Evolutionary conservation across 2,888 invertebrate species (phyloP), one percentile per base, ranked within the genome.

Genomic region (Uloborus plumipes): DNA sequence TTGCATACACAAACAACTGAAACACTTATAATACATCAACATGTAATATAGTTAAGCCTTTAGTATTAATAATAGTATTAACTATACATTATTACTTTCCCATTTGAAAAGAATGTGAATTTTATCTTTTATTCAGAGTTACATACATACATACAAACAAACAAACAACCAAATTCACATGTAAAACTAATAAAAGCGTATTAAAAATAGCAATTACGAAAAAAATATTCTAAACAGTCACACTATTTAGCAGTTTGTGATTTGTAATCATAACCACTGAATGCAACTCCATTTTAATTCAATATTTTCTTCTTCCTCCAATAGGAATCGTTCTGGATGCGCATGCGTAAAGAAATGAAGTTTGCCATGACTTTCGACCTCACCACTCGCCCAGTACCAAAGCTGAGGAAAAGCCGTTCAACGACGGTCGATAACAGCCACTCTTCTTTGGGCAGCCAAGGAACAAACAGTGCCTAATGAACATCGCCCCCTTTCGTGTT

Each of bases 331-430:
- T 85, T 86, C 59, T 86, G 86, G 78, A 77, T 62, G 7, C 77
- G 85, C 14, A 78, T 86, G 79, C 70, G 81, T 65, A 85, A 81
- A 26, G 86, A 86, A 62, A 67, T 86, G 11, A 86, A 86, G 50
- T 86, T 86, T 62, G 85, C 86, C 18, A 58, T 86, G 31, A 80
- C 84, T 15, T 86, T 86, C 59, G 84, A 86, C 59, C 78, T 83
- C 69, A 84, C 85, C 18, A 86, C 85, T 13, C 86, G 86, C 64
- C 79, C 86, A 14, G 84, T 85, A 13, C 79, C 83, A 7, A 59
- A 66, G 7, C 20, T 77, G 62, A 72, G 55, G 49, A 75, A 65
- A 66, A 62, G 59, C 7, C 66, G n/a, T 18, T 62, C 70, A 18
- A 70, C 82, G 2, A 65, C 66, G 15, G 59, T 50, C 1, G 71